These are phyloP conservation scores for Cygnus buccinator DNA, from an alignment of 2,113 vertebrate genomes.

Conservation along the genomic window DNA sequence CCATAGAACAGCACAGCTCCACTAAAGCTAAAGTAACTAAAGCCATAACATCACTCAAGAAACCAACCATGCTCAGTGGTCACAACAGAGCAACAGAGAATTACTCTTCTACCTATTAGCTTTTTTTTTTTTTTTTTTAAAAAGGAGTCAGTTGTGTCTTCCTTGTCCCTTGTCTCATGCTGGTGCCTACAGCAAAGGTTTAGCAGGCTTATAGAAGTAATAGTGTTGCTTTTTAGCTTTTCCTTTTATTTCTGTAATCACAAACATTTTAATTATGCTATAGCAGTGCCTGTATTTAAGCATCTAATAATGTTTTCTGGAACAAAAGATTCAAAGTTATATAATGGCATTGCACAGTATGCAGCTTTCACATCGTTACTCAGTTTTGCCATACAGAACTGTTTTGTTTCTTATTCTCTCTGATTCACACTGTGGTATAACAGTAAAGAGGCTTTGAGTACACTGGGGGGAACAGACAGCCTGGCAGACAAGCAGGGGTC, in stretches of 20 bases:
- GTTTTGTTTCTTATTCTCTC: background rate
- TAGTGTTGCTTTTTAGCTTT: slow-evolving; percentile 29
- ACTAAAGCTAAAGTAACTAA: background rate
- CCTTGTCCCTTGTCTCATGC: background rate
- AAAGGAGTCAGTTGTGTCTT: background rate
- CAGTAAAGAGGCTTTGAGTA: slow-evolving; percentile 30
- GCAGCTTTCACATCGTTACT: slow-evolving; percentile 10
- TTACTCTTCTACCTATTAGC: background rate
- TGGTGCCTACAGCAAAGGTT: slow-evolving; percentile 1
- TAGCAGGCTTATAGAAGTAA: slow-evolving; percentile 14
- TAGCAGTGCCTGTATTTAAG: slow-evolving; percentile 48
- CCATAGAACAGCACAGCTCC: background rate
- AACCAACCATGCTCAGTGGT: background rate
- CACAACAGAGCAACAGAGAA: background rate
- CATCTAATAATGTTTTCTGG: slow-evolving; percentile 51
- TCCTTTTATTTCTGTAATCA: slow-evolving; percentile 52
- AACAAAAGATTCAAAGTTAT: slow-evolving; percentile 49
- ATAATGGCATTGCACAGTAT: slow-evolving; percentile 12
- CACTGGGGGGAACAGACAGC: slow-evolving; percentile 1
- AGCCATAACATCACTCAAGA: background rate
- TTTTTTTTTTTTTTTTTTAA: slow-evolving; percentile 1
- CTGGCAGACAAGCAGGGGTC: slow-evolving; percentile 22
- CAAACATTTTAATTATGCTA: slow-evolving; percentile 60
- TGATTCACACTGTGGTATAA: background rate
- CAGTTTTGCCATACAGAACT: slow-evolving; percentile 6